A percentile compares a stretch with the other conserved stretches of the same genome.
phyloP scores from a whole-genome alignment of 1,140 invertebrate species.

The Pseudobourletiella spinata region DNA sequence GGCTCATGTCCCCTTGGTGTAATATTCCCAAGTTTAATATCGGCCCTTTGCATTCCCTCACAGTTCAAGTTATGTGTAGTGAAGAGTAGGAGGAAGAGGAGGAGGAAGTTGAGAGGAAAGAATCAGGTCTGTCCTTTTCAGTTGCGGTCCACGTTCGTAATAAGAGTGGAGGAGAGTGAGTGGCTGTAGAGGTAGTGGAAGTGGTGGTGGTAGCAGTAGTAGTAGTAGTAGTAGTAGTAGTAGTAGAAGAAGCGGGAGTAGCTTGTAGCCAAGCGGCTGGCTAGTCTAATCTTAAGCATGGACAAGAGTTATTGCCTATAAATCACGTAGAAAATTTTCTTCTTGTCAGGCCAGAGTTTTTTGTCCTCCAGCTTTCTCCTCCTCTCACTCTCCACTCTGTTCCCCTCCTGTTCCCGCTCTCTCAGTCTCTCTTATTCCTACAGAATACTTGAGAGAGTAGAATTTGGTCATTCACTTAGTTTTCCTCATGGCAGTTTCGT shows the following conservation, averaged over 20 bases:
- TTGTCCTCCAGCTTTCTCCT: constrained; percentile 10
- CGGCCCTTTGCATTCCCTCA: no score
- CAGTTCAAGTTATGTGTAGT: no score
- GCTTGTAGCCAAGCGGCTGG: neutral
- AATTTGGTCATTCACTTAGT: no score
- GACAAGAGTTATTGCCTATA: constrained; percentile 29
- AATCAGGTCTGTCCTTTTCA: neutral
- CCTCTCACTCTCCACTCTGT: neutral
- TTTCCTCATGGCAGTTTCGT: no score
- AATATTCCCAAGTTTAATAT: no score
- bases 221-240: constrained; percentile 2
- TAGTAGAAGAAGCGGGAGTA: no score
- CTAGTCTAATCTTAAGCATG: constrained; percentile 8
- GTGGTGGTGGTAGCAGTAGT: constrained; percentile 2
- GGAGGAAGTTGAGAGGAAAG: no score
- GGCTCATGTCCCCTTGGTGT: no score
- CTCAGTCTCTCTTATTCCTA: no score
- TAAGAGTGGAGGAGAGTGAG: neutral
- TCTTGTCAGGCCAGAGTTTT: constrained; percentile 23
- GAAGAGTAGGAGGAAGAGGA: no score
- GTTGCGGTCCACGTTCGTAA: neutral
- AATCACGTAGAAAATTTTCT: constrained; percentile 28
- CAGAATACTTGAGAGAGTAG: no score
- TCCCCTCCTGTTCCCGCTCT: no score
- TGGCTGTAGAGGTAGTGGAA: neutral